Conservation (phyloP, 1,140 invertebrate species). For the Caenorhabditis elegans region DNA sequence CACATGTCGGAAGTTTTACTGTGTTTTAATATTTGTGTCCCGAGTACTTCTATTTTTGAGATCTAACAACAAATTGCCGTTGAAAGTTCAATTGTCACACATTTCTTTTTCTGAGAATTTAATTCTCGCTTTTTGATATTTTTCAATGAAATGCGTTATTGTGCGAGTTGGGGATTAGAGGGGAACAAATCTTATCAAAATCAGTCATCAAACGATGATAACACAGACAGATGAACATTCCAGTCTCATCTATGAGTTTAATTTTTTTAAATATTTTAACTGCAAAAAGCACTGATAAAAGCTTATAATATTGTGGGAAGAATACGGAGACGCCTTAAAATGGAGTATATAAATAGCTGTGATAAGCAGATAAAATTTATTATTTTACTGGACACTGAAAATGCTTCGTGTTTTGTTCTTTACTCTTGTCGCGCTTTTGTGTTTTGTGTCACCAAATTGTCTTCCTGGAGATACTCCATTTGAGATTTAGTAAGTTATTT, state of each 20-base stretch:
- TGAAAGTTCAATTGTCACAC: no score
- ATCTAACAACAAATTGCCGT: no score
- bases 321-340: background rate
- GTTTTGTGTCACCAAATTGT: background rate
- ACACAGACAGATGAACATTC: background rate
- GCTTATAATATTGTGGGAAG: background rate
- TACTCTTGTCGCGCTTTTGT: background rate
- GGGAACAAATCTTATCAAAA: background rate
- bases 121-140: no score
- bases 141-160: constrained; percentile 1
- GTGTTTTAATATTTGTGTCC: no score
- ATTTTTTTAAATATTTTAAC: background rate
- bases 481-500: background rate
- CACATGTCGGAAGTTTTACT: no score
- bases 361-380: no score
- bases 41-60: no score
- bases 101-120: no score
- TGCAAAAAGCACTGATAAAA: background rate
- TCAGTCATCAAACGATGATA: background rate
- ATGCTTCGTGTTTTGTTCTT: constrained; percentile 1
- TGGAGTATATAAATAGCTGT: background rate
- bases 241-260: background rate
- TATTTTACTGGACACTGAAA: no score
- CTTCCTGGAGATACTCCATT: background rate
- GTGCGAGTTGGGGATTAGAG: background rate